Base-by-base conservation (phyloP, 92 coral and sea anemone species). In the Ricordea florida region DNA sequence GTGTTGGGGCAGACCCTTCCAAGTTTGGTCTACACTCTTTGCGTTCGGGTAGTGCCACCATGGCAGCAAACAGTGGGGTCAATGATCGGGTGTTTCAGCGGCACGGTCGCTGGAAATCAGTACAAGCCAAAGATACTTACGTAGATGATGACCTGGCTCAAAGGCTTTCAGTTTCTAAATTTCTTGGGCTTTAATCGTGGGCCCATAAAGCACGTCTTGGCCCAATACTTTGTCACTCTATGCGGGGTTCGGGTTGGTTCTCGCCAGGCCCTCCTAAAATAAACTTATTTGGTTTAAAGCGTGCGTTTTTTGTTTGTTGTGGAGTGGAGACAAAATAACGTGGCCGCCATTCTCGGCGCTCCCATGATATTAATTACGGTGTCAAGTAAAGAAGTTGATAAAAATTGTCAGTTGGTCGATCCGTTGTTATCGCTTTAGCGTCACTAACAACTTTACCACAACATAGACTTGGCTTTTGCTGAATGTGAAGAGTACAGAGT, bases 21-120 rank as follows among this genome's bases (percentile, higher is more conserved):
- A 66, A 66, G 57, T 66, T 43, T 66, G 73, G 73, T 26, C 18
- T 66, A 7, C 73, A 66, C 15, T 66, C 73, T 23, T 28, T 66
- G n/a, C 57, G 73, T 9, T 66, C 73, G 1, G 58, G 73, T 0
- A 42, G 73, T 4, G 44, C 58, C 38, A 43, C 73, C 9, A 22
- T 30, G 32, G 71, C 52, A 63, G 71, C 71, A 5, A 63, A 63
- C 5, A 41, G 11, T 63, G 71, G 55, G 14, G 53, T 63, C 4
- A 53, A 18, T 17, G 63, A 70, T 14, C 7, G 64, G 38, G 17
- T 72, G 1, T 49, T 72, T 16, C 79, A 72, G 66, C 52, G 79
- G 25, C 79, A 72, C 31, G 69, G 79, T 20, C 61, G 69, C 9
- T 72, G 67, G 61, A 38, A 30, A 59, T 57, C 25, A 2, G 66